Base-by-base conservation (phyloP, 2,888 invertebrate species). In the Eupithecia tripunctaria region DNA sequence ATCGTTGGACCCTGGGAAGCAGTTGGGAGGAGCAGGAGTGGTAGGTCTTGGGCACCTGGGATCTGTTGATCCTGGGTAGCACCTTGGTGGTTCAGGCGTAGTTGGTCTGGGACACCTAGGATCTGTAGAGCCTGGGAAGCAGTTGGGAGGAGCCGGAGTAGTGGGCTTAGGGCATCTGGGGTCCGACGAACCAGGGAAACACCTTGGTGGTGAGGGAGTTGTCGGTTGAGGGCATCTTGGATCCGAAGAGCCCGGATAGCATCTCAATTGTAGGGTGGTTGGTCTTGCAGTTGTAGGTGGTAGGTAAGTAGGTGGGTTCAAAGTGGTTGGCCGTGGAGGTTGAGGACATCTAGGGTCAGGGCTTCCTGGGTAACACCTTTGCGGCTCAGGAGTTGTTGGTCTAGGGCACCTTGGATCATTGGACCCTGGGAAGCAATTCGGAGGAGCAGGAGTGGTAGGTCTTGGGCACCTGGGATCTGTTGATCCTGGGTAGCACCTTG, bases 221-320 rank as follows among this genome's bases (percentile, higher is more conserved):
- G 86, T 88, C 3, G 86, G 85, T 0, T 62, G 77, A 1, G 84
- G 84, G 67, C 86, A 87, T 32, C 85, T 73, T 5, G 85, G 82
- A 65, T 88, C 88, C 0, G 41, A 0, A 82, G 81, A 6, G 7
- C 88, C 89, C 2, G 88, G 88, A 70, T 18, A 60, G 1, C 56
- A 56, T n/a, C n/a, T n/a, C n/a, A n/a, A n/a, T n/a, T n/a, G n/a
- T n/a, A n/a, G n/a, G n/a, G n/a, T n/a, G n/a, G n/a, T n/a, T n/a
- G n/a, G n/a, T n/a, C n/a, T n/a, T n/a, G n/a, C n/a, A n/a, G n/a
- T n/a, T n/a, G n/a, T n/a, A n/a, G n/a, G n/a, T n/a, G n/a, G n/a
- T n/a, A n/a, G n/a, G n/a, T n/a, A n/a, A n/a, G 4, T 76, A 79
- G 12, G 85, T 32, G 2, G 32, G 80, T 1, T 71, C n/a, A n/a